phyloP scores from a whole-genome alignment of 2,797 vertebrate species.

The Ambastaia sidthimunki region DNA sequence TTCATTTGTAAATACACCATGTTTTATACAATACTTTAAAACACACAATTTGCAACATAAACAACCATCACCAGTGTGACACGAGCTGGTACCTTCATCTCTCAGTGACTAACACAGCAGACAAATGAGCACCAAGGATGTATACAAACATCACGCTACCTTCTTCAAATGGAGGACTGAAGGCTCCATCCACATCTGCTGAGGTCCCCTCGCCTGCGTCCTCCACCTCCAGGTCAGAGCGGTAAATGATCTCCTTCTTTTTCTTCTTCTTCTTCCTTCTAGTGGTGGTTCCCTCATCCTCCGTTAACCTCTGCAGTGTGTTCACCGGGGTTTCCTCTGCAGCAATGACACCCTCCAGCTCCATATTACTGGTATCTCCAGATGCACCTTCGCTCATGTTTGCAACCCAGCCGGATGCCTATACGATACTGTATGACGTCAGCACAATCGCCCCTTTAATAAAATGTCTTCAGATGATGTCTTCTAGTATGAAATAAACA shows the following conservation, averaged over 20 bases:
- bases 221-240: slow-evolving; percentile 79
- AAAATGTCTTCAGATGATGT: background rate
- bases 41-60: no score
- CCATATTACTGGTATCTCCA: slow-evolving; percentile 24
- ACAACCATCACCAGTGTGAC: background rate
- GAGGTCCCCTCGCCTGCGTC: slow-evolving; percentile 74
- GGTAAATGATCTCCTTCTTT: slow-evolving; percentile 84
- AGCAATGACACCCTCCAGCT: slow-evolving; percentile 65
- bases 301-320: slow-evolving; percentile 68
- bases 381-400: slow-evolving; percentile 22
- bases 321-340: slow-evolving; percentile 67
- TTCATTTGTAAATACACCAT: no score
- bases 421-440: background rate
- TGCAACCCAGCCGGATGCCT: background rate
- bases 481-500: background rate
- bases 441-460: background rate
- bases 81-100: background rate
- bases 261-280: slow-evolving; percentile 83
- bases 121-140: background rate
- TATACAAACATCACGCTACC: slow-evolving; percentile 64
- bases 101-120: background rate
- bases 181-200: slow-evolving; percentile 80
- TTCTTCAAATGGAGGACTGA: slow-evolving; percentile 74
- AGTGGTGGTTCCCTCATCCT: slow-evolving; percentile 71
- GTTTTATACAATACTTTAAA: no score